A percentile compares a stretch with the other conserved stretches of the same genome.
phyloP scores from a whole-genome alignment of 2,113 vertebrate species.

The Poeciliopsis occidentalis region DNA sequence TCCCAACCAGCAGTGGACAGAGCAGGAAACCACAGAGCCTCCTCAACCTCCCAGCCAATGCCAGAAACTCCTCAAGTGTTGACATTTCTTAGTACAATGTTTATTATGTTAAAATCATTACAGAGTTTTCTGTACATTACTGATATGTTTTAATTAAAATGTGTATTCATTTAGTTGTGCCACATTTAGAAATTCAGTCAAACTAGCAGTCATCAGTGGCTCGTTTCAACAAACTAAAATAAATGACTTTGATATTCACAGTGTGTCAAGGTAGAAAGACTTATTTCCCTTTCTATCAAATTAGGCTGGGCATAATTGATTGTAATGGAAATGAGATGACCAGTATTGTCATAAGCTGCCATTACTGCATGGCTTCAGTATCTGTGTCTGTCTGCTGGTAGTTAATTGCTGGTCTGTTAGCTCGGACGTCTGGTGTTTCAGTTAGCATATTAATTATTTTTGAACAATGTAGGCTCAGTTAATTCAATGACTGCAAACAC shows the following conservation, averaged over 20 bases:
- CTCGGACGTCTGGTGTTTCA: conserved; percentile 60
- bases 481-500: conserved; percentile 74
- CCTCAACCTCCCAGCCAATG: too few species aligned
- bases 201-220: conserved; percentile 9
- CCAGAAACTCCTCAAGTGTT: too few species aligned
- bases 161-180: neutral
- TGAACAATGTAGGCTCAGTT: conserved; percentile 68
- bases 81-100: too few species aligned
- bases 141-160: neutral
- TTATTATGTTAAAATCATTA: too few species aligned
- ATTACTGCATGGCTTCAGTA: conserved; percentile 57
- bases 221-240: conserved; percentile 44
- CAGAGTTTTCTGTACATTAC: too few species aligned
- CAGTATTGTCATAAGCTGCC: conserved; percentile 64
- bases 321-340: conserved; percentile 76
- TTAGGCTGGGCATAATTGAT: conserved; percentile 72
- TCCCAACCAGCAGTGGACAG: too few species aligned
- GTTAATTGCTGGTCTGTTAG: conserved; percentile 73
- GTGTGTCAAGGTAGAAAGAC: conserved; percentile 46
- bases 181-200: conserved; percentile 10
- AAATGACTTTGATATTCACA: conserved; percentile 45
- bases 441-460: conserved; percentile 78
- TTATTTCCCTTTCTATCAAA: conserved; percentile 61
- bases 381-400: conserved; percentile 54
- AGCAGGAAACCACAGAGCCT: too few species aligned